Evolutionary conservation across 2,113 vertebrate genomes (phyloP).

Genomic region (Reinhardtius hippoglossoides): DNA sequence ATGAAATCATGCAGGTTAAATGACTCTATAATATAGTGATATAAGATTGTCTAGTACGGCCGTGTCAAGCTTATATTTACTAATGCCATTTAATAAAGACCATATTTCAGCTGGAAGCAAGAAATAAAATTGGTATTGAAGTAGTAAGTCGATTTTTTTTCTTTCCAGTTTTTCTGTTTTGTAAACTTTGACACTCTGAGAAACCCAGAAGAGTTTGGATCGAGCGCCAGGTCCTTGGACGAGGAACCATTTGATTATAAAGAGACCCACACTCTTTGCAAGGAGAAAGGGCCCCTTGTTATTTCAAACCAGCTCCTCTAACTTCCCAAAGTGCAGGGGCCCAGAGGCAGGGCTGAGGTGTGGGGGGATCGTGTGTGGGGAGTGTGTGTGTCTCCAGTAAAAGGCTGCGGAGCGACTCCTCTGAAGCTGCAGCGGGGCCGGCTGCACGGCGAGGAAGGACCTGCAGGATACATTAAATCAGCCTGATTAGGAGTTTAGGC

Average conservation of each 20-base stretch:
- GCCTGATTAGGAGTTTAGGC: conserved; percentile 76
- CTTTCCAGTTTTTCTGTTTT: not conserved
- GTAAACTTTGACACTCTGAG: conserved; percentile 2
- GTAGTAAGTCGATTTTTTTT: not conserved
- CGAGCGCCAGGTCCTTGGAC: conserved; percentile 29
- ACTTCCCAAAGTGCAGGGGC: conserved; percentile 56
- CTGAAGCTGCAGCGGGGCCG: conserved; percentile 40
- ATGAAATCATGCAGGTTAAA: not conserved
- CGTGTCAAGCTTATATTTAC: too few species aligned
- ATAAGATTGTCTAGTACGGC: not conserved
- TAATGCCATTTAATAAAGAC: too few species aligned
- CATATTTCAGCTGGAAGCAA: not conserved
- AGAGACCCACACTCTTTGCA: conserved; percentile 49
- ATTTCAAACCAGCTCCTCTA: conserved; percentile 61
- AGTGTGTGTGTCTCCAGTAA: conserved; percentile 44
- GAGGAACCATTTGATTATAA: conserved; percentile 73
- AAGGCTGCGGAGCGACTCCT: conserved; percentile 45
- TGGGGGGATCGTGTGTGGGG: not conserved
- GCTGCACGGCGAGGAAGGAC: conserved; percentile 47
- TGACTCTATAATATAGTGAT: not conserved
- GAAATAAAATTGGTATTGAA: too few species aligned
- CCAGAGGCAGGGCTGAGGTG: conserved; percentile 46
- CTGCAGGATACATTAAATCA: conserved; percentile 79
- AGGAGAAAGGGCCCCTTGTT: conserved; percentile 59
- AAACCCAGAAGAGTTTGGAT: conserved; percentile 29